A percentile compares a stretch with the other conserved stretches of the same genome.
Conservation (phyloP, 1,140 invertebrate species). For the Episyrphus balteatus region DNA sequence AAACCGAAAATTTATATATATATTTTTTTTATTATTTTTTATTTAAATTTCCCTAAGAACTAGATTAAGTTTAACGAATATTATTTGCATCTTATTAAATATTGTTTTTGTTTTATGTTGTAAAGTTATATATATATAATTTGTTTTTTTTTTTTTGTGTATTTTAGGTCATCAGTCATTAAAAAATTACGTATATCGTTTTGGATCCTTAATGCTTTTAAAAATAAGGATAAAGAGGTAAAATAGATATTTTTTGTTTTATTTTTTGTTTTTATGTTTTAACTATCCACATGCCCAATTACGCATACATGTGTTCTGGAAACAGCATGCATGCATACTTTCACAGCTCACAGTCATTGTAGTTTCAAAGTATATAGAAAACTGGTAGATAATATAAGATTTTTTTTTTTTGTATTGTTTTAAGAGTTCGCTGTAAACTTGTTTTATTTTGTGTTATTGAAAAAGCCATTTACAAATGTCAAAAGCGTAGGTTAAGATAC, state of each 20-base stretch:
- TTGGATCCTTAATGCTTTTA: background rate
- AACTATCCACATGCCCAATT: too few relatives aligned
- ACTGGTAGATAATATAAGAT: too few relatives aligned
- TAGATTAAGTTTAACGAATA: conserved; percentile 12
- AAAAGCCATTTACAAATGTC: too few relatives aligned
- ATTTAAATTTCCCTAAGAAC: conserved; percentile 1
- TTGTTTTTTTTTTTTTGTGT: background rate
- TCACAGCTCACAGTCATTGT: too few relatives aligned
- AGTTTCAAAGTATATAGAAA: too few relatives aligned
- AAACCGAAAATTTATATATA: conserved; percentile 11
- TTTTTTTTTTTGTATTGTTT: too few relatives aligned
- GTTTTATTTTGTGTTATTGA: too few relatives aligned
- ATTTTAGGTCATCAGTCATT: conserved; percentile 5
- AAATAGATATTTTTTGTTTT: background rate
- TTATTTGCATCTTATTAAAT: background rate
- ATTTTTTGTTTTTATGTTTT: background rate
- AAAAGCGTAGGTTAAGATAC: too few relatives aligned
- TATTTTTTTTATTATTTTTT: conserved; percentile 7
- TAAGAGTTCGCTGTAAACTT: too few relatives aligned
- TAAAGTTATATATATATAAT: conserved; percentile 3
- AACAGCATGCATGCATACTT: too few relatives aligned
- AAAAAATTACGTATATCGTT: conserved; percentile 8
- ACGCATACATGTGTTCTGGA: too few relatives aligned
- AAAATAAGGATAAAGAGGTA: too few relatives aligned
- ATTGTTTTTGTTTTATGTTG: background rate